Percentiles rank a stretch among this genome's conserved stretches.
Evolutionary conservation across 2,797 vertebrate genomes (phyloP).

Genomic region (Enteromius treurensis): DNA sequence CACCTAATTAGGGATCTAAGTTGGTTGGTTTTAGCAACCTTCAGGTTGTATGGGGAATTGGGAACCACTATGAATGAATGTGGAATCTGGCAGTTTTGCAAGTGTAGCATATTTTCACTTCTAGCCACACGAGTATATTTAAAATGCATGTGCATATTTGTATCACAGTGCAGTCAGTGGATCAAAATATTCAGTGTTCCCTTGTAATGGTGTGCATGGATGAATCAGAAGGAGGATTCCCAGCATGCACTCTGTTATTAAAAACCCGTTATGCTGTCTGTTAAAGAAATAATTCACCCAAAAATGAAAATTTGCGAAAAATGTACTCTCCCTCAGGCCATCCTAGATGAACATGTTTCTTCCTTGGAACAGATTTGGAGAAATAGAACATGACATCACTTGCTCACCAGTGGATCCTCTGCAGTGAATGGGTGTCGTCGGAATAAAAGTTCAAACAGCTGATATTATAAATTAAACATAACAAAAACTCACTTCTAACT

Average conservation of each 20-base stretch:
- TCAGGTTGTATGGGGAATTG: slow-evolving; percentile 64
- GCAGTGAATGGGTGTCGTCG: neutral
- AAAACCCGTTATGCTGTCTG: neutral
- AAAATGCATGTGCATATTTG: slow-evolving; percentile 34
- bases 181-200: slow-evolving; percentile 14
- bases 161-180: slow-evolving; percentile 15
- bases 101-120: slow-evolving; percentile 50
- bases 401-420: neutral
- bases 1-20: slow-evolving; percentile 78
- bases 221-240: slow-evolving; percentile 10
- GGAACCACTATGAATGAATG: slow-evolving; percentile 71
- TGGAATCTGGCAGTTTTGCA: slow-evolving; percentile 67
- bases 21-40: slow-evolving; percentile 66
- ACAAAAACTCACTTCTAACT: neutral
- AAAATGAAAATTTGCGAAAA: neutral
- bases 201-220: slow-evolving; percentile 19
- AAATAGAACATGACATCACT: neutral
- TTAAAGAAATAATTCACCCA: neutral
- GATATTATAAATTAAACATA: neutral
- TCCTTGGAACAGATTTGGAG: neutral
- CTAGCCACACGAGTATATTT: slow-evolving; percentile 39
- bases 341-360: neutral
- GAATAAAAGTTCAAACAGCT: neutral
- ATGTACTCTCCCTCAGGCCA: neutral
- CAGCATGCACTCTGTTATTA: neutral